Conservation (phyloP, 2,888 invertebrate species). For the Parnassius glacialis region DNA sequence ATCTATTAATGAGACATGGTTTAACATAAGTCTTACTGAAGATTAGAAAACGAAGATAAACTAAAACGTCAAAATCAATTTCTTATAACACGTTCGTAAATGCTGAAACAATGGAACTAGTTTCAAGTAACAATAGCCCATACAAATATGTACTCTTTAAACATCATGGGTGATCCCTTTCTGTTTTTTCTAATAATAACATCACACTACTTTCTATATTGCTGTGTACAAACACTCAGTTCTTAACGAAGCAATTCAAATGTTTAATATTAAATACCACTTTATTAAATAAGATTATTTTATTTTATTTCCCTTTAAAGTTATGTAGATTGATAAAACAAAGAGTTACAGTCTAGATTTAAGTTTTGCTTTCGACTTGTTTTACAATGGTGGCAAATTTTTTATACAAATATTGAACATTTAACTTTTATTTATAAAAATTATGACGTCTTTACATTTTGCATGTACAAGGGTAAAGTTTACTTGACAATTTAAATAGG, state of each 20-base stretch:
- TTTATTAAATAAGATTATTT: slow-evolving; percentile 17
- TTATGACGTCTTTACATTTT: too few species aligned
- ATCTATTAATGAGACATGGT: too few species aligned
- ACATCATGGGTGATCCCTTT: slow-evolving; percentile 47
- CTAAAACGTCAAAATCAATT: too few species aligned
- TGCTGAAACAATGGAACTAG: slow-evolving; percentile 40
- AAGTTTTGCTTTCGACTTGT: slow-evolving; percentile 14
- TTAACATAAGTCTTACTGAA: too few species aligned
- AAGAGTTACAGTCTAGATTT: slow-evolving; percentile 26
- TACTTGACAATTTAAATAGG: too few species aligned
- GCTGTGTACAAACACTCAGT: neutral
- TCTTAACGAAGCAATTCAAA: neutral
- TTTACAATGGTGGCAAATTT: slow-evolving; percentile 19
- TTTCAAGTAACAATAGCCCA: slow-evolving; percentile 54
- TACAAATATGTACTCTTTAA: slow-evolving; percentile 47
- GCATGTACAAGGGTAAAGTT: too few species aligned
- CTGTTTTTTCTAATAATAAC: slow-evolving; percentile 36
- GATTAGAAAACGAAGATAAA: too few species aligned
- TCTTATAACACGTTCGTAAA: too few species aligned
- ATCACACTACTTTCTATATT: slow-evolving; percentile 28
- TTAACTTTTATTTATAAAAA: too few species aligned
- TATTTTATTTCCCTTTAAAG: slow-evolving; percentile 27
- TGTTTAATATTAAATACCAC: slow-evolving; percentile 9
- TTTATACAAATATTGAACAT: neutral
- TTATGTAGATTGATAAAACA: slow-evolving; percentile 28